These are phyloP conservation scores for Schizothorax lantsangensis DNA, from an alignment of 2,797 vertebrate genomes.

Conservation along the genomic window DNA sequence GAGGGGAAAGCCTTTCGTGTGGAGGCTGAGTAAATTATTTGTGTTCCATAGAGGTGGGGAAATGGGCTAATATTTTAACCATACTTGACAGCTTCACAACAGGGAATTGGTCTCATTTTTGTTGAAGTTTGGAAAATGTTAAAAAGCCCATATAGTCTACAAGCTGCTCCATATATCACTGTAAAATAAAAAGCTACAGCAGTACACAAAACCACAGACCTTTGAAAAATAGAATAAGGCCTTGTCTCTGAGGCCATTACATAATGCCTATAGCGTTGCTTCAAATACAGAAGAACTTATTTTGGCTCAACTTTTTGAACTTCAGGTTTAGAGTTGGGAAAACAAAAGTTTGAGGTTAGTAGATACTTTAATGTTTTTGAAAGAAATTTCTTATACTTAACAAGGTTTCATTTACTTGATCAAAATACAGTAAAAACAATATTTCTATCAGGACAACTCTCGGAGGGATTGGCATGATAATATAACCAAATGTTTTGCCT, in stretches of 20 bases:
- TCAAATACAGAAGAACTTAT: slow-evolving; percentile 8
- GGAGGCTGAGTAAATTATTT: slow-evolving; percentile 45
- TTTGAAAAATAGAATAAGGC: slow-evolving; percentile 4
- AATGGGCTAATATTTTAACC: slow-evolving; percentile 34
- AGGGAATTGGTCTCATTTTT: slow-evolving; percentile 24
- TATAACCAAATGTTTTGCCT: too few species aligned
- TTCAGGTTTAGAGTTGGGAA: neutral
- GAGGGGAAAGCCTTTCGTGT: slow-evolving; percentile 28
- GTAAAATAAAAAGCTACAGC: slow-evolving; percentile 3
- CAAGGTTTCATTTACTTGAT: neutral
- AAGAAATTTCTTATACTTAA: neutral
- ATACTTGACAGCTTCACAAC: slow-evolving; percentile 41
- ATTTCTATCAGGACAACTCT: neutral
- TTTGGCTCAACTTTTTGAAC: neutral
- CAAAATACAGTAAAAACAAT: neutral
- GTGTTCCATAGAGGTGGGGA: slow-evolving; percentile 30
- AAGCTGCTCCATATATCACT: slow-evolving; percentile 13
- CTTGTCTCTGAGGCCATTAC: slow-evolving; percentile 28
- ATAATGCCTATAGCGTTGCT: slow-evolving; percentile 11
- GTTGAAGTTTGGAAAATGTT: slow-evolving; percentile 33
- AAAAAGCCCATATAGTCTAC: neutral
- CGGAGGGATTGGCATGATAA: too few species aligned
- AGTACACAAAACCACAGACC: slow-evolving; percentile 7
- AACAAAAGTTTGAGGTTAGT: neutral
- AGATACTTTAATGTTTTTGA: neutral